phyloP scores from a whole-genome alignment of 2,113 vertebrate species.

The Nannospalax galili region DNA sequence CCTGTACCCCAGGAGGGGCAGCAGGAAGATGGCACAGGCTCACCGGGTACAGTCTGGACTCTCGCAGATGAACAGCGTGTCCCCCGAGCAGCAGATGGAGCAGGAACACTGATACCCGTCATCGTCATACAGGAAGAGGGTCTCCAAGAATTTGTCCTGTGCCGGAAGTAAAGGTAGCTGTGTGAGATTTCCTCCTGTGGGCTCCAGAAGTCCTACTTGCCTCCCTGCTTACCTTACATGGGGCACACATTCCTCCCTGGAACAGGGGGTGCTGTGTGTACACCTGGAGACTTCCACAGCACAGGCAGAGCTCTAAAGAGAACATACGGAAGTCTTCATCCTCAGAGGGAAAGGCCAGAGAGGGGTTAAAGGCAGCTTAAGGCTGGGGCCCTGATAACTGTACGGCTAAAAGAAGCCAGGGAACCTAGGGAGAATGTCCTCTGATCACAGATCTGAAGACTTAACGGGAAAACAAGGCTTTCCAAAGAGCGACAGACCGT shows the following conservation, averaged over 20 bases:
- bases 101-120: conserved; percentile 77
- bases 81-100: conserved; percentile 67
- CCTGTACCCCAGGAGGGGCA: not conserved
- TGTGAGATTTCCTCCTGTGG: rapidly evolving
- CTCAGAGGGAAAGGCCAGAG: not conserved
- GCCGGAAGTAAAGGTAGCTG: not conserved
- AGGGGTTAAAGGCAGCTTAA: too few relatives aligned
- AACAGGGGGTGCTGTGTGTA: conserved; percentile 62
- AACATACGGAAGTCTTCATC: rapidly evolving
- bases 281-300: conserved; percentile 66
- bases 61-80: conserved; percentile 77
- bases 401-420: too few relatives aligned
- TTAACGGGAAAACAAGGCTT: not conserved
- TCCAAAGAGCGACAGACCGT: too few relatives aligned
- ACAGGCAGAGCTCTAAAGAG: conserved; percentile 72
- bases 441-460: not conserved
- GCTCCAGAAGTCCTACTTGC: rapidly evolving
- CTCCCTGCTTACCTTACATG: conserved; percentile 42
- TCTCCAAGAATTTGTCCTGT: conserved; percentile 78
- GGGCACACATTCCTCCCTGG: conserved; percentile 65
- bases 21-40: not conserved
- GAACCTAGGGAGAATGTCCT: not conserved
- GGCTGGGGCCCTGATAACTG: not conserved
- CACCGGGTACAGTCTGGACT: conserved; percentile 74
- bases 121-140: conserved; percentile 75